Percentiles rank a stretch among this genome's conserved stretches.
Evolutionary conservation across 2,888 invertebrate genomes (phyloP).

Genomic region (Adela reaumurella): DNA sequence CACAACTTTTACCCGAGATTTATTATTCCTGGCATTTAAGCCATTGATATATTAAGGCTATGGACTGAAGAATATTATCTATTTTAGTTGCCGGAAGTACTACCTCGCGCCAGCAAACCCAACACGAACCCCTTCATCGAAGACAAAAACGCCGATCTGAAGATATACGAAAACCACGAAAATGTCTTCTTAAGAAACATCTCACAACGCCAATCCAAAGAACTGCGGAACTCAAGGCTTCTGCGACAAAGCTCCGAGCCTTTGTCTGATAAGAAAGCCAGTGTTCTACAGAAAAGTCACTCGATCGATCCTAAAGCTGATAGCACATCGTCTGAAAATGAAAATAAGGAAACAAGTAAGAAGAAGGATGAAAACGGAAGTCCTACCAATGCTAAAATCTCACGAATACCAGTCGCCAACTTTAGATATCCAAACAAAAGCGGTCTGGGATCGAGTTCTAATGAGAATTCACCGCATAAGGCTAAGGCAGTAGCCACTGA

Average conservation of each 20-base stretch:
- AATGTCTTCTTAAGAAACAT: slow-evolving; percentile 40
- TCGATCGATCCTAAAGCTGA: slow-evolving; percentile 36
- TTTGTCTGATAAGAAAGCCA: slow-evolving; percentile 26
- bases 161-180: slow-evolving; percentile 44
- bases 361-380: slow-evolving; percentile 20
- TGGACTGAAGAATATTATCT: no score
- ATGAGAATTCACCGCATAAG: slow-evolving; percentile 35
- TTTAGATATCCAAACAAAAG: slow-evolving; percentile 44
- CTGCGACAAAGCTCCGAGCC: slow-evolving; percentile 43
- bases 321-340: slow-evolving; percentile 4
- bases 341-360: slow-evolving; percentile 10
- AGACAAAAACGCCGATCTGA: slow-evolving; percentile 22
- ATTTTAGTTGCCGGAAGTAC: slow-evolving; percentile 39
- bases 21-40: no score
- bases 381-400: slow-evolving; percentile 22
- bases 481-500: slow-evolving; percentile 4
- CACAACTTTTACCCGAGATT: no score
- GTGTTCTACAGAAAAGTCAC: slow-evolving; percentile 32
- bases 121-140: slow-evolving; percentile 36
- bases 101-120: slow-evolving; percentile 23
- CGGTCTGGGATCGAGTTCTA: slow-evolving; percentile 25
- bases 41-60: no score
- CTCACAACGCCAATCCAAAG: slow-evolving; percentile 40
- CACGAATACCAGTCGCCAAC: slow-evolving; percentile 44
- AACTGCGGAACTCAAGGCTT: slow-evolving; percentile 31